These are phyloP conservation scores for Pyrrhia umbra DNA, from an alignment of 2,888 invertebrate genomes.

Conservation along the genomic window DNA sequence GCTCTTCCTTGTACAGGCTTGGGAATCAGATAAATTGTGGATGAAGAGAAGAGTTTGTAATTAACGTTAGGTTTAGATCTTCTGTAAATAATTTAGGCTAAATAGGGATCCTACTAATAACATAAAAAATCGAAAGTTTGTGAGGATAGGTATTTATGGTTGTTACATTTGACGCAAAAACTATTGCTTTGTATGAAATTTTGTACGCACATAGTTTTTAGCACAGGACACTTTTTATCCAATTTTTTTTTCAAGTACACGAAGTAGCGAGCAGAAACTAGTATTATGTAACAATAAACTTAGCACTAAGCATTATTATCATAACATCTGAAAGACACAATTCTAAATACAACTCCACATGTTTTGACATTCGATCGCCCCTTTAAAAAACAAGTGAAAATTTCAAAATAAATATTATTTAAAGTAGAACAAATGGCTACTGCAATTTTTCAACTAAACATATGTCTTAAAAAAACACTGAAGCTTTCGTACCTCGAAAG, in stretches of 20 bases:
- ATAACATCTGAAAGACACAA: neutral
- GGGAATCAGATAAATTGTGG: slow-evolving; percentile 7
- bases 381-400: slow-evolving; percentile 16
- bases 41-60: neutral
- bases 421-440: neutral
- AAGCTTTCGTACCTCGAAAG: neutral
- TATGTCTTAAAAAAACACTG: slow-evolving; percentile 15
- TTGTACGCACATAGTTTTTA: too few relatives aligned
- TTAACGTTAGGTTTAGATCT: neutral
- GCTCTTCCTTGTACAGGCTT: slow-evolving; percentile 24
- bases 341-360: slow-evolving; percentile 7
- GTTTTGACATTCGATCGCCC: neutral
- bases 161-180: too few relatives aligned
- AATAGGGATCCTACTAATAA: too few relatives aligned
- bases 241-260: too few relatives aligned
- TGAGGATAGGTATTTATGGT: too few relatives aligned
- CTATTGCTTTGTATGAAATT: too few relatives aligned
- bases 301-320: neutral
- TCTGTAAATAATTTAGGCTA: neutral
- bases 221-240: too few relatives aligned
- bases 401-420: neutral
- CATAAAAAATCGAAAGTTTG: too few relatives aligned
- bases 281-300: neutral
- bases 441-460: slow-evolving; percentile 16
- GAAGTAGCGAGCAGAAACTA: too few relatives aligned